phyloP scores from a whole-genome alignment of 2,797 vertebrate genomes.

The Onychomys torridus region DNA sequence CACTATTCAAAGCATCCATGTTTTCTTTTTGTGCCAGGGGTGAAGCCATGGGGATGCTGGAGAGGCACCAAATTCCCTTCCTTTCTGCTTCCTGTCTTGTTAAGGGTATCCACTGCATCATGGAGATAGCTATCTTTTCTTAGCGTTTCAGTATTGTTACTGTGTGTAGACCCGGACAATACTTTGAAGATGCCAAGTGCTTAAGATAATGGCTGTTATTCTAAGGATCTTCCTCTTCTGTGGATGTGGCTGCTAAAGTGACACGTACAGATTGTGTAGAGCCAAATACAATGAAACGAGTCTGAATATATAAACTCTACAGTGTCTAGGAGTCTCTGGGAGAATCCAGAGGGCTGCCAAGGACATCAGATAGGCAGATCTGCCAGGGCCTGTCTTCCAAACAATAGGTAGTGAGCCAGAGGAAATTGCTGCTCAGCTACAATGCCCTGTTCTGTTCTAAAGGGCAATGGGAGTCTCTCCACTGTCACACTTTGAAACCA shows the following conservation, averaged over 20 bases:
- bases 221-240: conserved; percentile 63
- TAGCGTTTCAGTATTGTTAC: conserved; percentile 46
- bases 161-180: conserved; percentile 51
- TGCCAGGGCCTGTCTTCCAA: not conserved
- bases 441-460: not conserved
- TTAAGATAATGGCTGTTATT: conserved; percentile 61
- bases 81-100: conserved; percentile 40
- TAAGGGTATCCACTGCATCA: not conserved
- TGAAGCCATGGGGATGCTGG: not conserved
- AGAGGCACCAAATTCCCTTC: conserved; percentile 22
- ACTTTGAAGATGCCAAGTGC: conserved; percentile 14
- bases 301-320: not conserved
- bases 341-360: not conserved
- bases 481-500: not conserved
- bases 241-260: conserved; percentile 1
- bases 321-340: not conserved
- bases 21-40: not conserved
- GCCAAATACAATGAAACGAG: not conserved
- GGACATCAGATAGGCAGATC: not conserved
- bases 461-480: not conserved
- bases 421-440: not conserved
- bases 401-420: conserved; percentile 39
- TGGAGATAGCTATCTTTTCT: conserved; percentile 27
- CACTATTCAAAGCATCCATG: not conserved
- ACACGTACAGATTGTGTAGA: not conserved